Base-by-base conservation (phyloP, 2,888 invertebrate genomes). In the Cheilosia impressa region DNA sequence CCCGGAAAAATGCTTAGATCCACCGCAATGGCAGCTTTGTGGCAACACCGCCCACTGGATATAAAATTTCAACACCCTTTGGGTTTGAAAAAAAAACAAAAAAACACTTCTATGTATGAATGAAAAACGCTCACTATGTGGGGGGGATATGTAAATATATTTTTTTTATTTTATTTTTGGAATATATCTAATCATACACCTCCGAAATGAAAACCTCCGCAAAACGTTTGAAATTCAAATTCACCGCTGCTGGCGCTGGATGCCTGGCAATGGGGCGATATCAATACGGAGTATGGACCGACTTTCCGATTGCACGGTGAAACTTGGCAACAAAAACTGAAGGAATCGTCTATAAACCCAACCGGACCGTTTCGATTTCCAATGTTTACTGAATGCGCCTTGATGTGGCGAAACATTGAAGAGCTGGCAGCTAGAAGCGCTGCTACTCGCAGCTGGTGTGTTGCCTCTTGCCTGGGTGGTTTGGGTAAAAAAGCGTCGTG, bases 361-460 rank as follows among this genome's bases (percentile, higher is more conserved):
- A 88, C 88, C 87, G 87, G 62, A 78, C 87, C 80, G 87, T 77
- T 88, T 87, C 85, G 83, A 87, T 83, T 73, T 88, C 78, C 76
- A 85, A 87, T 87, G 85, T 88, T 87, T 83, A 88, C 88, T 88
- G 87, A 87, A 58, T 80, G 41, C 75, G 58, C 15, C n/a, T 41
- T 41, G 71, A 53, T 65, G 57, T 76, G 65, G 55, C 80, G 60
- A 75, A 84, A 66, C 71, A 60, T 71, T 55, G 52, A 69, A 75
- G 75, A 84, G 75, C 75, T 24, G 58, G 45, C 38, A 50, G 43
- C 52, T 31, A 38, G 10, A 52, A 27, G 43, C 41, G 69, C 65
- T 79, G 31, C 63, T 43, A 24, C 60, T 73, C 53, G 31, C 43
- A 57, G 13, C n/a, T 57, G 17, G 31, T 6, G 34, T 15, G 57